These are phyloP conservation scores for Timema cristinae DNA, from an alignment of 2,888 invertebrate genomes.

Conservation along the genomic window DNA sequence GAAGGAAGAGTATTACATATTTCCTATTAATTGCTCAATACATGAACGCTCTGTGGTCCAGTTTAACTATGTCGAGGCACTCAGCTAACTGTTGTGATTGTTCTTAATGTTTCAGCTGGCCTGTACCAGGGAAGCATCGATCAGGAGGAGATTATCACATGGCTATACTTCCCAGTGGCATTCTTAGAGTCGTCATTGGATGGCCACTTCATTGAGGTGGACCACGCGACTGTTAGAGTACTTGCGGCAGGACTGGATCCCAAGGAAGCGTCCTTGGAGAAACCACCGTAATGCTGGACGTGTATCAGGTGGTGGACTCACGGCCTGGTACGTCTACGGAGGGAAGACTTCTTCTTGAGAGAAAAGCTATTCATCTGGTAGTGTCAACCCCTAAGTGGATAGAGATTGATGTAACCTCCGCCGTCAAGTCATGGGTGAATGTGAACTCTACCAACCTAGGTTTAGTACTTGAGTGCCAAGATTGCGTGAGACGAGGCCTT, in stretches of 20 bases:
- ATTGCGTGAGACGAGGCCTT: slow-evolving; percentile 45
- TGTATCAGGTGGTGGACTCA: slow-evolving; percentile 41
- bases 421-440: slow-evolving; percentile 48
- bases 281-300: slow-evolving; percentile 33
- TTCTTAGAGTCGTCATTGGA: slow-evolving; percentile 17
- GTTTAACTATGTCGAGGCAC: too few relatives aligned
- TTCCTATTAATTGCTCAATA: too few relatives aligned
- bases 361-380: slow-evolving; percentile 43
- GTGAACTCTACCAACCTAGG: slow-evolving; percentile 49
- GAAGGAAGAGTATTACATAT: too few relatives aligned
- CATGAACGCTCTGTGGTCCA: too few relatives aligned
- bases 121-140: too few relatives aligned
- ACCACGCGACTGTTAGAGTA: slow-evolving; percentile 49
- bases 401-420: slow-evolving; percentile 56
- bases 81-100: too few relatives aligned
- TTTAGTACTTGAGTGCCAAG: slow-evolving; percentile 52
- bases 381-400: slow-evolving; percentile 52
- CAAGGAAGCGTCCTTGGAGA: neutral
- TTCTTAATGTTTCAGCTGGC: too few relatives aligned
- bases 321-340: slow-evolving; percentile 33
- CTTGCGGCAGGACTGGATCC: slow-evolving; percentile 38
- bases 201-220: slow-evolving; percentile 37
- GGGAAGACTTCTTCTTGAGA: slow-evolving; percentile 43
- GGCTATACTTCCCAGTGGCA: slow-evolving; percentile 26
- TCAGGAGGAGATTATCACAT: too few relatives aligned